These are phyloP conservation scores for Diabrotica undecimpunctata DNA, from an alignment of 1,140 invertebrate species.

Conservation along the genomic window DNA sequence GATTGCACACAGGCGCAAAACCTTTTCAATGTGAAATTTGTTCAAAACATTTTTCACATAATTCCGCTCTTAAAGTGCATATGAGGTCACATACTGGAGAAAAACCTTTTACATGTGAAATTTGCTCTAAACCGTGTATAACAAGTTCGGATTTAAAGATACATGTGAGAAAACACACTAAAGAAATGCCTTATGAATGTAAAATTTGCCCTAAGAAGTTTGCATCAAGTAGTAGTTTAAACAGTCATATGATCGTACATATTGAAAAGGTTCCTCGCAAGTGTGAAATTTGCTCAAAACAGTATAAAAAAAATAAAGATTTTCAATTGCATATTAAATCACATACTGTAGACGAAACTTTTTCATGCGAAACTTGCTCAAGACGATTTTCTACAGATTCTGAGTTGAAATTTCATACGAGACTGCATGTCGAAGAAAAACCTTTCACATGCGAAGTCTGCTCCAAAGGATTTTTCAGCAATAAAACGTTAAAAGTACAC, in stretches of 20 bases:
- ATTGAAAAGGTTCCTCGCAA: too few species aligned
- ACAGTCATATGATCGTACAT: too few species aligned
- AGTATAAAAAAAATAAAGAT: conserved; percentile 43
- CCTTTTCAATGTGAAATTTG: conserved; percentile 7
- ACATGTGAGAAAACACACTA: background rate
- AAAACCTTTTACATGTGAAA: too few species aligned
- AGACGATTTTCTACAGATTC: conserved; percentile 52
- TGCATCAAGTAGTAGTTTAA: background rate
- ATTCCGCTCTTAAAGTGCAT: background rate
- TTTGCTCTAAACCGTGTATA: background rate
- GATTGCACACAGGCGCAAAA: conserved; percentile 10
- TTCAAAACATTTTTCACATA: conserved; percentile 4
- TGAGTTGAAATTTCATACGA: conserved; percentile 53
- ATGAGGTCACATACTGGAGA: background rate
- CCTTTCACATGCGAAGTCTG: conserved; percentile 43
- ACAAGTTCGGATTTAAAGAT: background rate
- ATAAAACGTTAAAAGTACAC: conserved; percentile 6
- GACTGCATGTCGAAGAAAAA: conserved; percentile 53
- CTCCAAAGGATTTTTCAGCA: background rate
- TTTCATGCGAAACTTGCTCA: conserved; percentile 51
- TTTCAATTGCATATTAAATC: conserved; percentile 58
- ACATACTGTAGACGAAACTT: conserved; percentile 51
- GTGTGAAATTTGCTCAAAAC: background rate
- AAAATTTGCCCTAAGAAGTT: background rate
- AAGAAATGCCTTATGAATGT: background rate